Conservation (phyloP, 2,113 vertebrate genomes). For the Strigops habroptila region DNA sequence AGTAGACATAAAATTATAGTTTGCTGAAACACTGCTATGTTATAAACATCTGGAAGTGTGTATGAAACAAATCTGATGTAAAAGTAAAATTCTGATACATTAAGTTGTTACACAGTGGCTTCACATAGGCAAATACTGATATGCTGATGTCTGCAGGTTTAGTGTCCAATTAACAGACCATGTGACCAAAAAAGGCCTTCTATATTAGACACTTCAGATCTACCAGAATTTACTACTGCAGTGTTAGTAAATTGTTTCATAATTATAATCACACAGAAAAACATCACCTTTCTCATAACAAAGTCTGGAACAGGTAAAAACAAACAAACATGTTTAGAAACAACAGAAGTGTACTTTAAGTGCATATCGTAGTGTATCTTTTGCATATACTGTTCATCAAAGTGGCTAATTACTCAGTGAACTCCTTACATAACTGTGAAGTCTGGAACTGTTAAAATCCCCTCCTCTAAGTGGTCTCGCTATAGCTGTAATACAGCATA, state of each 20-base stretch:
- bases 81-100: background rate
- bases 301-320: background rate
- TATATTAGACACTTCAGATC: background rate
- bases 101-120: background rate
- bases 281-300: background rate
- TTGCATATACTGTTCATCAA: background rate
- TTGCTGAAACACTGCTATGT: background rate
- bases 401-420: background rate
- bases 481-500: background rate
- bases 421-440: background rate
- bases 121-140: background rate
- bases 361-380: background rate
- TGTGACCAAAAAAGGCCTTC: fast-evolving
- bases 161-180: background rate
- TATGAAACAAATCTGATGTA: background rate
- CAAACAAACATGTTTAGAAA: background rate
- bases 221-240: background rate
- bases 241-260: background rate
- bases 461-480: background rate
- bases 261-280: background rate
- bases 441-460: background rate
- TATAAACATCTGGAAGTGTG: background rate
- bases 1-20: background rate
- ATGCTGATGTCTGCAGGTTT: background rate
- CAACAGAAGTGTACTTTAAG: background rate